phyloP scores from a whole-genome alignment of 2,888 invertebrate genomes.

The Zaprionus obscuricornis region DNA sequence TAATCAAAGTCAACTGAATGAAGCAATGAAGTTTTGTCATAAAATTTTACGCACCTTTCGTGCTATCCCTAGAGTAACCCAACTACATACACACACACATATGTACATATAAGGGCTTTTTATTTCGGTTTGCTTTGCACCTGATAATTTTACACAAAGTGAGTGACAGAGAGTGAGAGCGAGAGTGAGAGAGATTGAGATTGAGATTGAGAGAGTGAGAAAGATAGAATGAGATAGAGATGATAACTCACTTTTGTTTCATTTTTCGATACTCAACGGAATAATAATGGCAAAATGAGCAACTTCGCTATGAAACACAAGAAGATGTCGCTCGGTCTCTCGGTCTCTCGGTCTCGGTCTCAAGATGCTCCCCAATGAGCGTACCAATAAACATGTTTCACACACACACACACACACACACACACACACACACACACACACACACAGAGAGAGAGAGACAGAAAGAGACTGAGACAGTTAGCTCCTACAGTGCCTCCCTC shows the following conservation, averaged over 20 bases:
- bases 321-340: conserved; percentile 67
- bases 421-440: conserved; percentile 22
- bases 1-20: conserved; percentile 63
- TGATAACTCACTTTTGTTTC: conserved; percentile 82
- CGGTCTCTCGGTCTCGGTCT: conserved; percentile 53
- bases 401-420: conserved; percentile 55
- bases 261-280: conserved; percentile 81
- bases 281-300: conserved; percentile 83
- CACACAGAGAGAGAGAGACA: conserved; percentile 3
- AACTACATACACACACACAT: neutral
- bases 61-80: conserved; percentile 33
- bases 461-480: conserved; percentile 22
- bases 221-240: conserved; percentile 43
- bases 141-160: conserved; percentile 57
- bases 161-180: conserved; percentile 17
- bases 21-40: conserved; percentile 64
- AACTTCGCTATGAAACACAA: conserved; percentile 79
- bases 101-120: conserved; percentile 21
- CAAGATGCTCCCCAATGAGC: conserved; percentile 79
- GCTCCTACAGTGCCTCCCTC: conserved; percentile 35
- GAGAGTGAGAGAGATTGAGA: neutral
- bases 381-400: conserved; percentile 75
- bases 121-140: conserved; percentile 48
- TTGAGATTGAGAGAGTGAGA: neutral
- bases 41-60: conserved; percentile 66